Evolutionary conservation across 1,140 invertebrate genomes (phyloP), one percentile per base, ranked within the genome.

Genomic region (Magallana ariakensis): DNA sequence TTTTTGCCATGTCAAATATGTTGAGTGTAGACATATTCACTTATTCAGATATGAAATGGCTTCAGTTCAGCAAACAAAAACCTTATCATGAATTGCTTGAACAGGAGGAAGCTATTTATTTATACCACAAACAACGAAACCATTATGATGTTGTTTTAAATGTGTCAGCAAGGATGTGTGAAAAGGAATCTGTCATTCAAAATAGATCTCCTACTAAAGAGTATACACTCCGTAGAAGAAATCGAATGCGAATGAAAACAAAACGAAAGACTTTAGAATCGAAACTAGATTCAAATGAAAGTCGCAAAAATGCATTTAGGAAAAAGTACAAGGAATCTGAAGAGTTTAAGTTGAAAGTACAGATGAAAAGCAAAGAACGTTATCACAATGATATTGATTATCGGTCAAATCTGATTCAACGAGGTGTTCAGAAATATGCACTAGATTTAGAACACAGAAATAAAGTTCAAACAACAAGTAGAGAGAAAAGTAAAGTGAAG

Each of bases 121-220:
- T 83, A 15, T 26, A 83, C 9, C 54, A 83, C 33, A 11, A 55
- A 55, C n/a, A 22, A 5, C 11, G 16, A 7, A 83, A 83, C 19
- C 82, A 83, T 26, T 83, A 83, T 46, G 26, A 83, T 22, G 55
- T 83, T 53, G 82, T 83, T 10, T 6, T 22, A 53, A 15, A 58
- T 57, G 55, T 58, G 13, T 15, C 16, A 56, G 57, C 19, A 33
- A 66, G 8, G 33, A 81, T 53, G 62, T 46, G 9, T 9, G 16
- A n/a, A 46, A 19, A 0, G 19, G 2, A 2, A 54, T 26, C 13
- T 54, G 5, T 15, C 11, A 13, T 1, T 33, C 26, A 70, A 53
- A 33, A 56, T n/a, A 70, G 8, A 22, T 7, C 33, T 16, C 4
- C 10, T 62, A 46, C 9, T 7, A 11, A 26, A 22, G 53, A 85